A percentile compares a stretch with the other conserved stretches of the same genome.
Evolutionary conservation across 1,140 invertebrate species (phyloP).

Genomic region (Aphaenogaster ashmeadi): DNA sequence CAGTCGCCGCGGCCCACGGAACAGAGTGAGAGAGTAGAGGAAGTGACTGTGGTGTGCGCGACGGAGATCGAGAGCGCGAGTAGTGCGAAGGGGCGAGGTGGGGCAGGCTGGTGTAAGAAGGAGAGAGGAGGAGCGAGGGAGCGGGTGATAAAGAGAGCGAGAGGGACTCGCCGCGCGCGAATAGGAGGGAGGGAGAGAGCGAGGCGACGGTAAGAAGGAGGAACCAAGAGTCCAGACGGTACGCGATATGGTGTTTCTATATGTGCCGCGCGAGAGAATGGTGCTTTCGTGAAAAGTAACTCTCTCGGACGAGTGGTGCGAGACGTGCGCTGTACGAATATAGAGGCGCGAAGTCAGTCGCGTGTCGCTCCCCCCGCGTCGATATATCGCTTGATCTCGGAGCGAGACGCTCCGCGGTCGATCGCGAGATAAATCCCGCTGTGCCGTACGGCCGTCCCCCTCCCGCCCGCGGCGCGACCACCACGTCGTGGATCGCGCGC

Average conservation of each 20-base stretch:
- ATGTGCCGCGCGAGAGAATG: conserved; percentile 51
- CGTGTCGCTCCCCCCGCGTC: neutral
- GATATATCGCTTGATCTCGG: neutral
- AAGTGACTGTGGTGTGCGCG: conserved; percentile 36
- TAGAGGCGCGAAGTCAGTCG: neutral
- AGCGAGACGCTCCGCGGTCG: neutral
- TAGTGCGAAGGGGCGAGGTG: conserved; percentile 60
- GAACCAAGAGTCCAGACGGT: conserved; percentile 26
- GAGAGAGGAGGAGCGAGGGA: conserved; percentile 30
- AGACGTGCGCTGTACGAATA: neutral
- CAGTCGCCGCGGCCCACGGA: conserved; percentile 21
- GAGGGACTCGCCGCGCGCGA: neutral
- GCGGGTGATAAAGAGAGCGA: neutral
- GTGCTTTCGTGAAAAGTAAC: conserved; percentile 41
- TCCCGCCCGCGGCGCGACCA: neutral
- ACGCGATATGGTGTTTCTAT: conserved; percentile 41
- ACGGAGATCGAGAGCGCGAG: conserved; percentile 48
- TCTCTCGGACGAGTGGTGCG: conserved; percentile 11
- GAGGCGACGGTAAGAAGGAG: neutral
- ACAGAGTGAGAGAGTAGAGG: conserved; percentile 57
- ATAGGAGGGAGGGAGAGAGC: neutral
- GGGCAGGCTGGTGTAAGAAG: conserved; percentile 56
- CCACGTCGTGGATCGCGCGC: conserved; percentile 37
- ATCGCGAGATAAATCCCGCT: conserved; percentile 49
- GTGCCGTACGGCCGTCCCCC: neutral